Base-by-base conservation (phyloP, 2,797 vertebrate species). In the Hydrocynus forskahlii region DNA sequence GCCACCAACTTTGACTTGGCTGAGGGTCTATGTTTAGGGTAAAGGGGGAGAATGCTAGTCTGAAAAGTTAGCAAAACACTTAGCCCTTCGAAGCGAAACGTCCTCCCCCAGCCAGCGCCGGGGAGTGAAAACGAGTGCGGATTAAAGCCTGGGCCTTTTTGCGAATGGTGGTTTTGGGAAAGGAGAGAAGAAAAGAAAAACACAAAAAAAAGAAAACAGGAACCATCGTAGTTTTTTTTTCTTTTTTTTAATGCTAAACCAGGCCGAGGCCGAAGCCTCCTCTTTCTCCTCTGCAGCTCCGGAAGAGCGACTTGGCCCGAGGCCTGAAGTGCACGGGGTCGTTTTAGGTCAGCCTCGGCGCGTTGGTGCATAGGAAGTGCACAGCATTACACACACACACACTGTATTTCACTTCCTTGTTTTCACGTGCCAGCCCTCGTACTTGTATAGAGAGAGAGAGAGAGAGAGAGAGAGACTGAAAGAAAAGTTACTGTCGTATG, bases 281-380 rank as follows among this genome's bases (percentile, higher is more conserved):
- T 74, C 79, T 29, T 76, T 52, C 63, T 76, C 45, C 55, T 75
- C 76, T 70, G 60, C 73, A 40, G 72, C 83, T 81, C 86, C 83
- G 83, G 81, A 85, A 87, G 86, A 72, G 78, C 35, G 76, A 67
- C 81, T 79, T 87, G 83, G 86, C 83, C 75, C 38, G 16, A n/a
- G 43, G 83, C 81, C 86, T 60, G 38, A 75, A 83, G 86, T 83
- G 79, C 83, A 76, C 35, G 29, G 72, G 86, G 86, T 87, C 79
- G 79, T 87, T 81, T 83, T 52, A 87, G 86, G 79, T 87, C 84
- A 83, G 76, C 55, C 76, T 70, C 55, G 48, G 75, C 73, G 77
- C 62, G 85, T 75, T 84, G 82, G 79, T 84, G 83, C 83, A 86
- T 84, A 85, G 86, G 83, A 87, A 87, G 81, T 85, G 86, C 64